phyloP scores from a whole-genome alignment of 2,113 vertebrate species.

The Capra hircus region DNA sequence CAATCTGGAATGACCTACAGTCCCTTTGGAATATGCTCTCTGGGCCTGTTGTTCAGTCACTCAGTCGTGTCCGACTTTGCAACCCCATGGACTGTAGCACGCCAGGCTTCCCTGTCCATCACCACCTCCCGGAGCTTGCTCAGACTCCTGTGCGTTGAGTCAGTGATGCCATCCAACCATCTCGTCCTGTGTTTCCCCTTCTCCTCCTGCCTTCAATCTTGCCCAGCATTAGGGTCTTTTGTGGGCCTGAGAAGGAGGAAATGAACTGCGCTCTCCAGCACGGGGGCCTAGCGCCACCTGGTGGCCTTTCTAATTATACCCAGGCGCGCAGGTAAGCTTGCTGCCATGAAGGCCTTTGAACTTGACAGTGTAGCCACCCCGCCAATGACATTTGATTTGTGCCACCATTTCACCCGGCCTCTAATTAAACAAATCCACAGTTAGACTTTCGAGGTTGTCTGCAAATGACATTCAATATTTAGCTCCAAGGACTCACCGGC shows the following conservation, averaged over 20 bases:
- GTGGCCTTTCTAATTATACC: background rate
- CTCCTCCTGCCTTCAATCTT: background rate
- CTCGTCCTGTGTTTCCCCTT: background rate
- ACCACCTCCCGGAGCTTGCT: background rate
- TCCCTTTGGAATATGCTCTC: background rate
- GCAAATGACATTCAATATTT: background rate
- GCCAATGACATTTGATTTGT: background rate
- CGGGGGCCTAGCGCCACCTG: background rate
- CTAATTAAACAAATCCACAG: background rate
- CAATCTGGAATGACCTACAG: background rate
- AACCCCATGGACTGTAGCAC: background rate
- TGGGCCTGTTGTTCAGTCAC: background rate
- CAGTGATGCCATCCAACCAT: background rate
- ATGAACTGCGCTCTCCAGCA: accelerated
- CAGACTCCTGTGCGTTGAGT: background rate
- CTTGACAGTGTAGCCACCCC: background rate
- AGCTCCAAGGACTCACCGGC: background rate
- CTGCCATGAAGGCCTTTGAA: background rate
- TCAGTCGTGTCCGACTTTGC: background rate
- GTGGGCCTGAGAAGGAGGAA: accelerated
- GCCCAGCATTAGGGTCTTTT: background rate
- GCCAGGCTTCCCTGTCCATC: background rate
- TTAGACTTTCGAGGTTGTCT: background rate
- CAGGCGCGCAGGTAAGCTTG: accelerated
- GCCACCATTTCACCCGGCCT: background rate